These are phyloP conservation scores for Sminthurides aquaticus DNA, from an alignment of 2,888 invertebrate genomes.

Conservation along the genomic window DNA sequence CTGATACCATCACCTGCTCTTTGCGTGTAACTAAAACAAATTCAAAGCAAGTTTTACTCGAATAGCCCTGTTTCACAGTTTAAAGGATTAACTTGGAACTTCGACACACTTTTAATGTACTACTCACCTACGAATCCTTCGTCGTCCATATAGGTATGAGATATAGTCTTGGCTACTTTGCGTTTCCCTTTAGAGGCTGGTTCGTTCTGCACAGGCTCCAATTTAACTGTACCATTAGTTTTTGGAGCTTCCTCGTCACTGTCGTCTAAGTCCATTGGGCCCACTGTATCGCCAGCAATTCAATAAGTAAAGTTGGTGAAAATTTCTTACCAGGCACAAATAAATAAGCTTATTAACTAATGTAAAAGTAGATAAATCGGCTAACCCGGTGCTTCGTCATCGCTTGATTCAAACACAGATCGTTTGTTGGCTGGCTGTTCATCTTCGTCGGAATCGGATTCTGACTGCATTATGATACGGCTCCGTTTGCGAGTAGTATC, in stretches of 20 bases:
- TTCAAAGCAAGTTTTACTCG: background rate
- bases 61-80: background rate
- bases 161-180: constrained; percentile 34
- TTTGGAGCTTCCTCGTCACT: background rate
- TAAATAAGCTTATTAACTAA: background rate
- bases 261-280: no score
- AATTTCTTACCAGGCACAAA: background rate
- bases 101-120: background rate
- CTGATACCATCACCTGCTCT: constrained; percentile 38
- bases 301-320: no score
- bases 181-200: constrained; percentile 20
- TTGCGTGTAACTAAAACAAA: constrained; percentile 34
- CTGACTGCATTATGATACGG: constrained; percentile 25
- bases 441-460: constrained; percentile 29
- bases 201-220: constrained; percentile 8
- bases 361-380: background rate
- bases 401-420: background rate
- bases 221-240: no score
- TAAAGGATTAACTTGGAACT: no score
- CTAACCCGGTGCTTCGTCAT: background rate
- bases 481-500: background rate
- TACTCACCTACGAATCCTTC: constrained; percentile 47
- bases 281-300: no score
- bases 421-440: background rate
- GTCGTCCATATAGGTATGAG: constrained; percentile 46